Conservation (phyloP, 2,113 vertebrate genomes). For the Phalacrocorax aristotelis region DNA sequence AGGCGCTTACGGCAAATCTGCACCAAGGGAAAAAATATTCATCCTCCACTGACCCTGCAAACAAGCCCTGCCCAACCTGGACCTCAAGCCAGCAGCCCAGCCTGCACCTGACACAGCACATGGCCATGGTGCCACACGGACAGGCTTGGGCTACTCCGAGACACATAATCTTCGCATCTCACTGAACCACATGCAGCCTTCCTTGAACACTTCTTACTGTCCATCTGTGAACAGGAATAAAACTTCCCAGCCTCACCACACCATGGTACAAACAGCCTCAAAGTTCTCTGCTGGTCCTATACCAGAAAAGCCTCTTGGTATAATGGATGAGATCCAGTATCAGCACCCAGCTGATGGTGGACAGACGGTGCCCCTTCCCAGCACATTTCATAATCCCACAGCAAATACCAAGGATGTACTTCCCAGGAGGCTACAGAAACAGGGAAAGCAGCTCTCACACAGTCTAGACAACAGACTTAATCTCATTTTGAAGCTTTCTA, state of each 20-base stretch:
- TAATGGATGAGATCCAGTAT: not conserved
- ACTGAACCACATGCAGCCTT: not conserved
- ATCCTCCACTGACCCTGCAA: not conserved
- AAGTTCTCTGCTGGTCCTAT: not conserved
- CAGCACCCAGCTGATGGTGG: not conserved
- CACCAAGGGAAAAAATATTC: not conserved
- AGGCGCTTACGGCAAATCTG: not conserved
- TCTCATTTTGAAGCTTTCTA: not conserved
- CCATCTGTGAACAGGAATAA: not conserved
- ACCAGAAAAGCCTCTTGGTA: not conserved
- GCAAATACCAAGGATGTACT: not conserved
- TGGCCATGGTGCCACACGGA: not conserved
- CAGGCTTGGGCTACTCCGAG: not conserved
- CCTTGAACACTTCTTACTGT: not conserved
- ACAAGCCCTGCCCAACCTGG: not conserved
- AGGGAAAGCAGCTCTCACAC: not conserved
- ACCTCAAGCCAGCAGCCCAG: not conserved
- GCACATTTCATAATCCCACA: not conserved
- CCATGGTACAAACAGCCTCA: not conserved
- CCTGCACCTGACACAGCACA: not conserved
- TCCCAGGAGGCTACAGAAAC: not conserved
- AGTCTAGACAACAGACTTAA: not conserved
- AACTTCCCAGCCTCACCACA: not conserved
- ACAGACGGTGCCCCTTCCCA: not conserved
- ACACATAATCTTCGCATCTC: fast-evolving